A percentile compares a stretch with the other conserved stretches of the same genome.
These are phyloP conservation scores for Flabesymbios commensalis DNA, from an alignment of 2,888 invertebrate species.

Conservation along the genomic window DNA sequence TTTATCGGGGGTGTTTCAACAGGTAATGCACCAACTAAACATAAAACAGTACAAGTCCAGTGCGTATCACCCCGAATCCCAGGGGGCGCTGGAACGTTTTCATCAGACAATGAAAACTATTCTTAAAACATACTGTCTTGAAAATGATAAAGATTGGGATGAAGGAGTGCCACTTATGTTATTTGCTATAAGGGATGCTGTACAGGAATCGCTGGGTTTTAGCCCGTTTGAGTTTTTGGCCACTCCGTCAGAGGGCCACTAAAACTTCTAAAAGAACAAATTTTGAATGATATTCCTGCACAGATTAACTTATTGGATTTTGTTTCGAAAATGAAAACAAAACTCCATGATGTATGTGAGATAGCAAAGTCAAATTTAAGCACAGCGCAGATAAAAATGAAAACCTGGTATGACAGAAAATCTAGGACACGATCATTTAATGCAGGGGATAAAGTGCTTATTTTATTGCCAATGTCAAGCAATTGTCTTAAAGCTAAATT, in stretches of 20 bases:
- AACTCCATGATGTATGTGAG: slow-evolving; percentile 15
- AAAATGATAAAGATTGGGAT: slow-evolving; percentile 9
- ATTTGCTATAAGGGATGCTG: slow-evolving; percentile 18
- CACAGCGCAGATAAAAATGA: slow-evolving; percentile 26
- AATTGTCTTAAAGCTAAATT: too few species aligned
- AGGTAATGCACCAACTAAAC: slow-evolving; percentile 1
- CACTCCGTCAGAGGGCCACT: slow-evolving; percentile 27
- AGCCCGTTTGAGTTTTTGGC: slow-evolving; percentile 36
- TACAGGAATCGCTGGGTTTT: slow-evolving; percentile 34
- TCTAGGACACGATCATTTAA: slow-evolving; percentile 22
- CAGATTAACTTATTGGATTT: slow-evolving; percentile 4
- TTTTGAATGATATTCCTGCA: slow-evolving; percentile 5
- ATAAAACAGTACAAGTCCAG: slow-evolving; percentile 11
- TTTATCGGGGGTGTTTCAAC: slow-evolving; percentile 14
- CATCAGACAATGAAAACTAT: slow-evolving; percentile 7
- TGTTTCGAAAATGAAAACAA: slow-evolving; percentile 17
- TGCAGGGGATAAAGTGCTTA: slow-evolving; percentile 32
- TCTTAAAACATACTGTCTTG: neutral
- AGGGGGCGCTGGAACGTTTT: slow-evolving; percentile 14
- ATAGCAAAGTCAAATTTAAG: slow-evolving; percentile 25
- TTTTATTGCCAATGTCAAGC: slow-evolving; percentile 32
- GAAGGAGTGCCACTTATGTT: slow-evolving; percentile 17
- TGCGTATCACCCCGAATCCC: slow-evolving; percentile 17
- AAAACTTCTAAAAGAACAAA: slow-evolving; percentile 18
- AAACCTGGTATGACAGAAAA: slow-evolving; percentile 28